Evolutionary conservation across 2,888 invertebrate genomes (phyloP), one percentile per base, ranked within the genome.

Genomic region (Microctonus hyperodae): DNA sequence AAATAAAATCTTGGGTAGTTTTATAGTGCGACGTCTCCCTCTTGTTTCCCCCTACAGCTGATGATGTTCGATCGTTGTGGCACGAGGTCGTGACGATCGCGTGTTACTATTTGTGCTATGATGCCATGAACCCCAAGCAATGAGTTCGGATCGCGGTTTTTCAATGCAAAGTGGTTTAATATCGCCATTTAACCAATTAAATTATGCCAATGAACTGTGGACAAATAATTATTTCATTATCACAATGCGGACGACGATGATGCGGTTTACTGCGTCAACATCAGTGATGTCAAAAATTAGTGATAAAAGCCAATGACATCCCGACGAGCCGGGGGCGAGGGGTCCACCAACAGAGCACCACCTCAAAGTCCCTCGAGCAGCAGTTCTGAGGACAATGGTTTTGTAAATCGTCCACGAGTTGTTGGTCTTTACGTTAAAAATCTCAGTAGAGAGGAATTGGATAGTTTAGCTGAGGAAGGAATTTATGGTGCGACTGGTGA

Each of bases 371-470:
- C 81, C 79, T 77, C 80, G 76, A 79, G 81, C 76, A 79, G 80
- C 74, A 76, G 78, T 72, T 80, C 81, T 69, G 82, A 82, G 77
- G 82, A 81, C 72, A 81, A 82, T 75, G 82, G 81, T 64, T 82
- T 81, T 70, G 73, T 76, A 60, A 78, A 76, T 74, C 78, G 80
- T 73, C 80, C 80, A 25, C 71, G 76, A 60, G 80, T 80, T 60
- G 79, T 76, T 28, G 78, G 79, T 59, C 77, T 81, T 61, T 79
- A 78, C 72, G 75, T 78, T 61, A 77, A 75, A 69, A 77, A 78
- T 67, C 73, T 78, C 37, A 79, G 78, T 71, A 72, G 76, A 53
- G 78, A 80, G 68, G 79, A 81, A 61, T 69, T 78, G 65, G 76
- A 78, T 64, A 76, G 74, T 28, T 70, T 79, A 62, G 74, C 77